Conservation (phyloP, 2,888 invertebrate species). For the Elgonia sp. region DNA sequence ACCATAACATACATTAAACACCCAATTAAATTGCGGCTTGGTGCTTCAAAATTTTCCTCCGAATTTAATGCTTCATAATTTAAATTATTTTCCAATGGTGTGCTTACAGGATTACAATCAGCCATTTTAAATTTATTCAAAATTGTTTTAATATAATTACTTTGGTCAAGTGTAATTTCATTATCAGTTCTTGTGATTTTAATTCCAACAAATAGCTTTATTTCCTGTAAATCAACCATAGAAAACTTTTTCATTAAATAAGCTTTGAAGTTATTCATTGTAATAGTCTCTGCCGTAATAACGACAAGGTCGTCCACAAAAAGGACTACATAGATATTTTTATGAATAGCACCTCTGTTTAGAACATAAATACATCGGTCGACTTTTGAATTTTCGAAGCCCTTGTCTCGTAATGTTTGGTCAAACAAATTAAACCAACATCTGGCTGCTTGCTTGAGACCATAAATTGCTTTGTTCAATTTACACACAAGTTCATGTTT, state of each 20-base stretch:
- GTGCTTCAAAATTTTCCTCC: conserved; percentile 14
- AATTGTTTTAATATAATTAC: conserved; percentile 21
- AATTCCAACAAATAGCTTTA: conserved; percentile 27
- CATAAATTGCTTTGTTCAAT: conserved; percentile 28
- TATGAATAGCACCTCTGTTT: conserved; percentile 10
- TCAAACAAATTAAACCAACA: conserved; percentile 28
- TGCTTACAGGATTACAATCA: conserved; percentile 30
- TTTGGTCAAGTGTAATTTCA: conserved; percentile 21
- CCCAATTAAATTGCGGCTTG: conserved; percentile 17
- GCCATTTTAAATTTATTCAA: conserved; percentile 1
- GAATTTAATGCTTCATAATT: conserved; percentile 42
- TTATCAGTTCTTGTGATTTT: conserved; percentile 8
- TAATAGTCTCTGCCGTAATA: neutral
- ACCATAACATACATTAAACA: no score
- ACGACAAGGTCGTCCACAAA: conserved; percentile 19
- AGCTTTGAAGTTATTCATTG: conserved; percentile 28
- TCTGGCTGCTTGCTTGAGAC: conserved; percentile 5
- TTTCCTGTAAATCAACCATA: conserved; percentile 23
- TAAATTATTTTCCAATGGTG: conserved; percentile 27
- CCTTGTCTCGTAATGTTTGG: conserved; percentile 12
- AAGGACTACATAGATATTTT: conserved; percentile 20
- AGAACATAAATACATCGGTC: conserved; percentile 24
- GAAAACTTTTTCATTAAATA: conserved; percentile 19
- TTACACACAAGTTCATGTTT: conserved; percentile 8
- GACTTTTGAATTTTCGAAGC: conserved; percentile 14